phyloP scores from a whole-genome alignment of 1,140 invertebrate species.

The Procambarus clarkii region DNA sequence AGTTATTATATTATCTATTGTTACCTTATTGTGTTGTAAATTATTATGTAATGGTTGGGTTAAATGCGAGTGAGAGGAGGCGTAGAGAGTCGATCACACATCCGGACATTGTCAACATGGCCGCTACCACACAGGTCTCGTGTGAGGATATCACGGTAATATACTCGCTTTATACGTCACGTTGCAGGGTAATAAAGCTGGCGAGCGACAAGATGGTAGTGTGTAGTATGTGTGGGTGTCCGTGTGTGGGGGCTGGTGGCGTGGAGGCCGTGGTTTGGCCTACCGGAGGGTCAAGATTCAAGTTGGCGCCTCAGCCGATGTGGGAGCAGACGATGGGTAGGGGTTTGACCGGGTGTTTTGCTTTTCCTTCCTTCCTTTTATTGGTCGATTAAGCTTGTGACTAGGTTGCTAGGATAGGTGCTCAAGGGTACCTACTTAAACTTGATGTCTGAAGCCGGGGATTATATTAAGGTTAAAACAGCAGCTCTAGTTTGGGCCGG shows the following conservation, averaged over 20 bases:
- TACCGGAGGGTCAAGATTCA: neutral
- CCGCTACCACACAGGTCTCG: slow-evolving; percentile 23
- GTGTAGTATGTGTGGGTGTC: too few relatives aligned
- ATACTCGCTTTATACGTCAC: neutral
- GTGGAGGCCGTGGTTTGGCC: neutral
- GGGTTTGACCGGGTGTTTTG: neutral
- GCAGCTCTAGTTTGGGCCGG: too few relatives aligned
- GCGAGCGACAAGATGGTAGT: neutral
- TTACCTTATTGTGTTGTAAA: too few relatives aligned
- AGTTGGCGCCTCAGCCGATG: slow-evolving; percentile 15
- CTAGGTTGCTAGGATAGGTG: too few relatives aligned
- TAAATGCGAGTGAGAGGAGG: too few relatives aligned
- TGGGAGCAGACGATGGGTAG: neutral
- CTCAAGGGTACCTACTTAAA: too few relatives aligned
- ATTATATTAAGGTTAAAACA: too few relatives aligned
- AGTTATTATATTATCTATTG: too few relatives aligned
- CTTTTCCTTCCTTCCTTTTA: neutral
- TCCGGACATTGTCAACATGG: slow-evolving; percentile 39
- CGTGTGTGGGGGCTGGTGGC: too few relatives aligned
- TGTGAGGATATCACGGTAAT: slow-evolving; percentile 45
- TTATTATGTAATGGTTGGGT: too few relatives aligned
- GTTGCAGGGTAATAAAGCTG: neutral
- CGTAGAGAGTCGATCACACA: neutral
- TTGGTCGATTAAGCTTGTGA: neutral
- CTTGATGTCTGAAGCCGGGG: too few relatives aligned